Evolutionary conservation across 30 jellyfish, hydroid and myxozoan genomes (phyloP).

Genomic region (Hydra vulgaris): DNA sequence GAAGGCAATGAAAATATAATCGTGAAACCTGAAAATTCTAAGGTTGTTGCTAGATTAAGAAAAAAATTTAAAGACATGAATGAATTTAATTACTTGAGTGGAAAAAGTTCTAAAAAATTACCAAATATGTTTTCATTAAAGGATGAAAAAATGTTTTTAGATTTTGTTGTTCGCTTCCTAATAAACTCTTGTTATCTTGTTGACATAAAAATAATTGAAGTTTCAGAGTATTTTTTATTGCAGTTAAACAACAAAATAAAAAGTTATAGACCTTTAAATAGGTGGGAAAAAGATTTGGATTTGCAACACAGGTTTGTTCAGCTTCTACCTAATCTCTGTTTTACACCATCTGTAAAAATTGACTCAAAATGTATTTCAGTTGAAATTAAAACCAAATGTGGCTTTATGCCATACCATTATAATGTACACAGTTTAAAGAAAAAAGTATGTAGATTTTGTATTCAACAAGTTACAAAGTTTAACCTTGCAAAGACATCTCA

Average conservation of each 20-base stretch:
- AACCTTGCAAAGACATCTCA: conserved; percentile 15
- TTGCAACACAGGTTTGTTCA: neutral
- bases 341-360: neutral
- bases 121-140: conserved; percentile 6
- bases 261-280: neutral
- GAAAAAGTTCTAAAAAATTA: neutral
- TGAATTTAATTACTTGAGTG: neutral
- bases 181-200: neutral
- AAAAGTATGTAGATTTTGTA: conserved; percentile 52
- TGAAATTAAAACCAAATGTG: conserved; percentile 91
- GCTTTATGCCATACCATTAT: conserved; percentile 26
- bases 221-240: conserved; percentile 5
- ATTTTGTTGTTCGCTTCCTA: neutral
- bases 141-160: neutral
- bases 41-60: conserved; percentile 34
- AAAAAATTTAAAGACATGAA: conserved; percentile 9
- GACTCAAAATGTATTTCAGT: conserved; percentile 14
- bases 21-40: conserved; percentile 10
- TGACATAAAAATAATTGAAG: neutral
- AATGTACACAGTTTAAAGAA: conserved; percentile 10
- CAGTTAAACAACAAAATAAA: conserved; percentile 1
- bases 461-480: conserved; percentile 51
- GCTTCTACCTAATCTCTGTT: neutral
- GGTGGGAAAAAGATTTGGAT: neutral
- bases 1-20: conserved; percentile 73